phyloP scores from a whole-genome alignment of 35 echinoderm and acorn worm genomes.

The Eucidaris tribuloides region DNA sequence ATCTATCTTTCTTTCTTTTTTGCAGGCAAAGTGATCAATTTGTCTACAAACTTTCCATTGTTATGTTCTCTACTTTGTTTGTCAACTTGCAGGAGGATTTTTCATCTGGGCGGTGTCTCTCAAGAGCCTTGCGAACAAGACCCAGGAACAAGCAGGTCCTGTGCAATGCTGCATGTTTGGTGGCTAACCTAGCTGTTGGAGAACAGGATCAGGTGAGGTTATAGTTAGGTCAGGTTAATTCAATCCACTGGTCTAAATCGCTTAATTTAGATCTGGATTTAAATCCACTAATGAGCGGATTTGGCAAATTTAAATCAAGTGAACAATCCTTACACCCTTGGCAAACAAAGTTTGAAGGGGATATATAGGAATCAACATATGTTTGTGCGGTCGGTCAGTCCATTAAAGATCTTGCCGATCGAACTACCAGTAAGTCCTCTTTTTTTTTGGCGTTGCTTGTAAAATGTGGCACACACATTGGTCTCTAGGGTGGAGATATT shows the following conservation, averaged over 20 bases:
- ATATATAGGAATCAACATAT: not conserved
- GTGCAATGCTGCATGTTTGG: constrained; percentile 90
- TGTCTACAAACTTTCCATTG: not conserved
- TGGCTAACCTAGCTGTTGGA: constrained; percentile 85
- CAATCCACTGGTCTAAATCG: not conserved
- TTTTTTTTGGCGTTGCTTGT: too few relatives aligned
- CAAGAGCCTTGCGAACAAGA: constrained; percentile 53
- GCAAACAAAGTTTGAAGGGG: not conserved
- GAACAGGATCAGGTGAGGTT: constrained; percentile 92
- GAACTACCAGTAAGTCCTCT: too few relatives aligned
- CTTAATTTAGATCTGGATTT: not conserved
- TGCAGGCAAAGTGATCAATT: not conserved
- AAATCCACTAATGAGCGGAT: not conserved
- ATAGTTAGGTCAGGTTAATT: not conserved
- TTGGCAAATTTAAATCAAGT: not conserved
- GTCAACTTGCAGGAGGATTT: constrained; percentile 84
- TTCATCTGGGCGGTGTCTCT: constrained; percentile 71
- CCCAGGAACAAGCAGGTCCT: constrained; percentile 96
- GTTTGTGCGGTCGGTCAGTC: too few relatives aligned
- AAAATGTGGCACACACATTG: too few relatives aligned
- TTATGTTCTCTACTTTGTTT: not conserved
- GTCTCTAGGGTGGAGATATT: too few relatives aligned
- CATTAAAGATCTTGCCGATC: too few relatives aligned
- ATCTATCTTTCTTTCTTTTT: not conserved
- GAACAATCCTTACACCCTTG: not conserved